Evolutionary conservation across 2,797 vertebrate species (phyloP), one percentile per base, ranked within the genome.

Genomic region (Rhynchotus rufescens): DNA sequence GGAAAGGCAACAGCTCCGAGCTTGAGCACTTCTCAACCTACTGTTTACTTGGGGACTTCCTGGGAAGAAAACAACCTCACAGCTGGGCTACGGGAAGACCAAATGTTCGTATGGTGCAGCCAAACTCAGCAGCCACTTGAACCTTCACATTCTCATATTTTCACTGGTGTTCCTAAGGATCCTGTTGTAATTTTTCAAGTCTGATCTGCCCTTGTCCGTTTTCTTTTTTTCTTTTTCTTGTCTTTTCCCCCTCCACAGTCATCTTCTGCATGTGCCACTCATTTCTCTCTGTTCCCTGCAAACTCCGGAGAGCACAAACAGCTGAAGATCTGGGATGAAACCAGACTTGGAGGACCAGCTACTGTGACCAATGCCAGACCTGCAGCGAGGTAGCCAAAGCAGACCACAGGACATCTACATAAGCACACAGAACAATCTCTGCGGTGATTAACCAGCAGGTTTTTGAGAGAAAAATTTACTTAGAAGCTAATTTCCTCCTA

Each of bases 281-380:
- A 22, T 25, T 61, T 13, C 45, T 51, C 54, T 34, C 30, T 30
- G 16, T 57, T n/a, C 30, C 13, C 54, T 26, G 40, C 40, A 32
- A 32, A 26, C 42, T 60, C 25, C 11, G 56, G 67, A 80, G 86
- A 34, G 40, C 45, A 81, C 16, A 59, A 80, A 81, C 10, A 45
- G 19, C 28, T 56, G 25, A 60, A 68, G 10, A 13, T 59, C 36
- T 47, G 28, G 38, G 32, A 14, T 38, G 40, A 56, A 77, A 83
- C 51, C 57, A 30, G 34, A 28, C 49, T 23, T 11, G 30, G 34
- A 32, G 9, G 20, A 15, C 22, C 26, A 59, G 26, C n/a, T 54
- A 0, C 34, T 64, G 30, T 1, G 14, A 42, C 28, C 19, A 14
- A n/a, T 2, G 21, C 32, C 73, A 25, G 10, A 71, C 34, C 34